Conservation (phyloP, 2,797 vertebrate species). For the Brachyrhaphis roseni region DNA sequence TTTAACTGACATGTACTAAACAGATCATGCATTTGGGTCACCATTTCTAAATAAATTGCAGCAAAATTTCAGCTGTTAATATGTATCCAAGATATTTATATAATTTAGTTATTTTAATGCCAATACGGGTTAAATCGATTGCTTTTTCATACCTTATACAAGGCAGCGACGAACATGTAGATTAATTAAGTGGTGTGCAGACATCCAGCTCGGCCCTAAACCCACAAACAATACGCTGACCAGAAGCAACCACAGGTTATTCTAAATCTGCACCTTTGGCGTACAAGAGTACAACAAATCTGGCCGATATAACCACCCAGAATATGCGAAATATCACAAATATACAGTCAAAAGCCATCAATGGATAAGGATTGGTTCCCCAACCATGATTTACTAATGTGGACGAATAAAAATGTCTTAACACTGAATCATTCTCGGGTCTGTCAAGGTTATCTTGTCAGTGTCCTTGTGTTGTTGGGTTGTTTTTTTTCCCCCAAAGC, state of each 20-base stretch:
- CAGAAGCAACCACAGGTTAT: background rate
- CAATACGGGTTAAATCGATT: background rate
- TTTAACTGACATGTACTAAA: background rate
- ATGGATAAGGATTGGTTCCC: background rate
- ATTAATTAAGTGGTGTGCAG: background rate
- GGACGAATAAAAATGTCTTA: background rate
- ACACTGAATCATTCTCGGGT: background rate
- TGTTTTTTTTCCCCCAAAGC: background rate
- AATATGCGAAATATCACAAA: background rate
- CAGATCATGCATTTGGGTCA: background rate
- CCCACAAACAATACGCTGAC: background rate
- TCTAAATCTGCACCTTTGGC: background rate
- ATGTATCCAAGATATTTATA: background rate
- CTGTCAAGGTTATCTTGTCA: background rate
- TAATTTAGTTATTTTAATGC: background rate
- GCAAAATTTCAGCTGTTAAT: background rate
- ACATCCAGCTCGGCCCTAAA: background rate
- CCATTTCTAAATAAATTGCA: background rate
- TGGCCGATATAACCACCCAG: background rate
- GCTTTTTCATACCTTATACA: background rate
- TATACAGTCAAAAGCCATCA: background rate
- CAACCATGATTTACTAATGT: background rate
- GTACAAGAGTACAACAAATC: background rate
- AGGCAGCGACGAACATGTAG: background rate
- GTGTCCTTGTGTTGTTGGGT: background rate